Evolutionary conservation across 2,113 vertebrate species (phyloP), one percentile per base, ranked within the genome.

Genomic region (Pachycephala philippinensis): DNA sequence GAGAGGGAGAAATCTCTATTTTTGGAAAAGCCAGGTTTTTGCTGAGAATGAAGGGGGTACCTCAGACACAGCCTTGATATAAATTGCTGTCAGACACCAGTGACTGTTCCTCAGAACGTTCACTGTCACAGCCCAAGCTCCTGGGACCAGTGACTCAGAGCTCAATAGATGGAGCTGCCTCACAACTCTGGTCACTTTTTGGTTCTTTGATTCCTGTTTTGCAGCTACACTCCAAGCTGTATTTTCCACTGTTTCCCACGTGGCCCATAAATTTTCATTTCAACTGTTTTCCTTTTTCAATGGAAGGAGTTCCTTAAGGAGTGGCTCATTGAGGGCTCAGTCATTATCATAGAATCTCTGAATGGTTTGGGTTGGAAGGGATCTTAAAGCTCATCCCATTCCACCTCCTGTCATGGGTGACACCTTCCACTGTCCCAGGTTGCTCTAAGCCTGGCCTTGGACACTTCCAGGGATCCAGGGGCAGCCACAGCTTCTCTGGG

Each of bases 111-210:
- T 76, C 30, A 7, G 30, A 68, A n/a, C 0, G 0, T n/a, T n/a
- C 22, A 18, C 35, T 14, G 8, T 21, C 72, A 6, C 86, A 89
- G 85, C 77, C 89, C 89, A 94, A 64, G 82, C 91, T 54, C 95
- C 69, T 65, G 95, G 93, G 91, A 93, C 9, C 3, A 2, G 66
- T 93, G 95, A 96, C 61, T 96, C 93, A 96, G 75, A 78, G 44
- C 26, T 87, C 74, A 60, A 0, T 1, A 42, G 79, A 45, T 3
- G 37, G 56, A 49, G 57, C 23, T 92, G 84, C 64, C 65, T 96
- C 81, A 64, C 59, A 39, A 10, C 8, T 39, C 37, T 15, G 74
- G 49, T 45, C 61, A 15, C 8, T 33, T 61, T 13, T 53, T 61
- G 50, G 11, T 83, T 22, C 70, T 70, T 57, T 85, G 18, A 35